These are phyloP conservation scores for Falco peregrinus DNA, from an alignment of 2,797 vertebrate species.

Conservation along the genomic window DNA sequence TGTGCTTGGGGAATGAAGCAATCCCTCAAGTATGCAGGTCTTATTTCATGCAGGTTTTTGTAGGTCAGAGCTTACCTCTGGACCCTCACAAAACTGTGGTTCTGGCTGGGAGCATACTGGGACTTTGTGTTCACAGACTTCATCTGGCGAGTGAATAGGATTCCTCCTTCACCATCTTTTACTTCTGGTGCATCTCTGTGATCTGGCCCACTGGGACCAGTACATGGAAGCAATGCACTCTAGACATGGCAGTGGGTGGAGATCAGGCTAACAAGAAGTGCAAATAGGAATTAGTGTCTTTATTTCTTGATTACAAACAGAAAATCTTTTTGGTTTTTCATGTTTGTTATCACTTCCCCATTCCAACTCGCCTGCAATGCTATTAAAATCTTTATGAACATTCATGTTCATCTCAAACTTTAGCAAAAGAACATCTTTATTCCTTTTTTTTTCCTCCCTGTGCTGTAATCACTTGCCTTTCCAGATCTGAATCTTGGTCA, in stretches of 20 bases:
- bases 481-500: not conserved
- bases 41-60: not conserved
- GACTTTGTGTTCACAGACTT: not conserved
- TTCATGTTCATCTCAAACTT: not conserved
- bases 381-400: not conserved
- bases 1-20: not conserved
- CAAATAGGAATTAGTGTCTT: not conserved
- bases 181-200: not conserved
- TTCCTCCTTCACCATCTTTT: not conserved
- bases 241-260: not conserved
- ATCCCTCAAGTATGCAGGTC: not conserved
- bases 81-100: not conserved
- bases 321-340: not conserved
- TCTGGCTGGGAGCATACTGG: not conserved
- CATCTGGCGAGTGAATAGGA: not conserved
- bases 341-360: accelerated
- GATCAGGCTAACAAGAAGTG: not conserved
- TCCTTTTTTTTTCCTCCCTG: not conserved
- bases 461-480: not conserved
- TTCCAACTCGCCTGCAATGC: not conserved
- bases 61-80: not conserved
- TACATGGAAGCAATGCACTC: not conserved
- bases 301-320: not conserved
- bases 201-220: not conserved
- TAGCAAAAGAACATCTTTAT: not conserved